Conservation (phyloP, 2,113 vertebrate species). For the Natator depressus region DNA sequence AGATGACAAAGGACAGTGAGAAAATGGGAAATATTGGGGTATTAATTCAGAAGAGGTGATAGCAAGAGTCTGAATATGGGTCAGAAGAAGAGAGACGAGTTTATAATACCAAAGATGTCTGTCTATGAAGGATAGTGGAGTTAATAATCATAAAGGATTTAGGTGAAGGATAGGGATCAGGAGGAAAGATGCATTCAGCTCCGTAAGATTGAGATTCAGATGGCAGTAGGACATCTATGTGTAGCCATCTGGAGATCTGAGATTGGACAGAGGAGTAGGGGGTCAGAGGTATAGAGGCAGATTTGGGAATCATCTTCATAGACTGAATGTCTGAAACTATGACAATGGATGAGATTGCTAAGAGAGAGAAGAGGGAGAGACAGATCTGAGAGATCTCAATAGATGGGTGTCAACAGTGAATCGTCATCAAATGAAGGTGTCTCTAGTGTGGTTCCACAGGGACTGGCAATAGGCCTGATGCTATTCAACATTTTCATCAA, state of each 20-base stretch:
- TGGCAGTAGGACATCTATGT: neutral
- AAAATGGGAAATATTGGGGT: neutral
- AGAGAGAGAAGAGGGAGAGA: neutral
- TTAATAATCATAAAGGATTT: neutral
- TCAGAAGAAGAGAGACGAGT: neutral
- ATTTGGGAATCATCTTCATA: neutral
- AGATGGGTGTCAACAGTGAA: neutral
- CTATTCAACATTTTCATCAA: neutral
- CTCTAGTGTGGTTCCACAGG: fast-evolving
- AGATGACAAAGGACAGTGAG: neutral
- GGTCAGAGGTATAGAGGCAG: neutral
- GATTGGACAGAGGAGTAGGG: neutral
- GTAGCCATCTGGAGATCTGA: neutral
- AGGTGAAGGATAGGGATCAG: neutral
- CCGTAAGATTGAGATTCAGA: neutral
- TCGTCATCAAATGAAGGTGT: neutral
- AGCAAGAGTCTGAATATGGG: neutral
- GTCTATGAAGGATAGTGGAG: neutral
- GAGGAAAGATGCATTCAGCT: neutral
- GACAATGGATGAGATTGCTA: neutral
- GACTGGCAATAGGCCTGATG: neutral
- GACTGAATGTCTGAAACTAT: neutral
- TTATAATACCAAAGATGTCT: neutral
- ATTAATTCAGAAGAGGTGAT: neutral
- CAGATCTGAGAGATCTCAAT: neutral